These are phyloP conservation scores for Nycticryphes semicollaris DNA, from an alignment of 2,113 vertebrate genomes.

Conservation along the genomic window DNA sequence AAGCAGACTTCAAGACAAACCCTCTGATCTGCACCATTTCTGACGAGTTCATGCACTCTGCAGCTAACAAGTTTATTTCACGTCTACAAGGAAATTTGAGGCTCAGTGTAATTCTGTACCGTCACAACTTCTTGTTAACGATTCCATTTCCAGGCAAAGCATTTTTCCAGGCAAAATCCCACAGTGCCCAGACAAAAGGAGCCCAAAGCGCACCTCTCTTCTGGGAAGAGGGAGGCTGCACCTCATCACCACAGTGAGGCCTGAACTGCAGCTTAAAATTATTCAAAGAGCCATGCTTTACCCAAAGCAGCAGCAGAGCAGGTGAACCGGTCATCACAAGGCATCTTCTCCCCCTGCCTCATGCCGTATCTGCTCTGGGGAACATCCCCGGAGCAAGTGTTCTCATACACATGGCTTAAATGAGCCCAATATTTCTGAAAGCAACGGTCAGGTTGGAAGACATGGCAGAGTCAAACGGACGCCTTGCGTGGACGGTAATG, in stretches of 20 bases:
- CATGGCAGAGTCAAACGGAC: not conserved
- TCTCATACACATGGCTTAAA: not conserved
- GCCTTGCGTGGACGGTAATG: not conserved
- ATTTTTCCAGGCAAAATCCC: not conserved
- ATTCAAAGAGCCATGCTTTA: not conserved
- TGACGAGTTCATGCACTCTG: slow-evolving; percentile 5
- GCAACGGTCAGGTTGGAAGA: not conserved
- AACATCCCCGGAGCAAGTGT: not conserved
- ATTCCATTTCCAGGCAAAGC: not conserved
- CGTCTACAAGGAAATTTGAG: not conserved
- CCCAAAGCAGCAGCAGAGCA: not conserved
- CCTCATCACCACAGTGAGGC: not conserved
- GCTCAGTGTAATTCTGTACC: accelerated
- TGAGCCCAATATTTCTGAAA: not conserved
- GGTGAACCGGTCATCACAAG: not conserved
- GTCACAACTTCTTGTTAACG: not conserved
- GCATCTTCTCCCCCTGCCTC: not conserved
- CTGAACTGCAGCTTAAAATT: not conserved
- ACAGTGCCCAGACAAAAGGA: accelerated
- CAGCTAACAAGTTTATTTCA: not conserved
- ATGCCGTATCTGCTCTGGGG: slow-evolving; percentile 25
- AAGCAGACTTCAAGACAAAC: slow-evolving; percentile 5
- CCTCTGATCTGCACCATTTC: not conserved
- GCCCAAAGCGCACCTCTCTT: not conserved
- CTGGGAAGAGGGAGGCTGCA: not conserved